Percentiles rank a stretch among this genome's conserved stretches.
phyloP scores from a whole-genome alignment of 1,140 invertebrate genomes.

The Elymnias hypermnestra region DNA sequence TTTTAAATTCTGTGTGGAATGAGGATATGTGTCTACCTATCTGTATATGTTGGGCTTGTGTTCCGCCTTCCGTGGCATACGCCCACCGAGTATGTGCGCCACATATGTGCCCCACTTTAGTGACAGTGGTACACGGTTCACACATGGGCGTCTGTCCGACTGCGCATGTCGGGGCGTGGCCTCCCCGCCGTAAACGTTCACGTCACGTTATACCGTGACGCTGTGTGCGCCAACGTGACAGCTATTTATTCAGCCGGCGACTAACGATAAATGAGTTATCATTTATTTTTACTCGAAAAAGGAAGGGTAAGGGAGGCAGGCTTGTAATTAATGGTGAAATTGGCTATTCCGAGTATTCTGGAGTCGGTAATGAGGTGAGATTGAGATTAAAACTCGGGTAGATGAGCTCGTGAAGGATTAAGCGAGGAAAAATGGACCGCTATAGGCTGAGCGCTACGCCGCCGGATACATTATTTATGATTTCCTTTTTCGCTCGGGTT shows the following conservation, averaged over 20 bases:
- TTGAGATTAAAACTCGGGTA: slow-evolving; percentile 70
- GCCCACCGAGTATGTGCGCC: slow-evolving; percentile 33
- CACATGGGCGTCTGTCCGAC: slow-evolving; percentile 45
- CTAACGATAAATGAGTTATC: slow-evolving; percentile 72
- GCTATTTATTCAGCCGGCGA: slow-evolving; percentile 58
- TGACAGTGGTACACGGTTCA: slow-evolving; percentile 24
- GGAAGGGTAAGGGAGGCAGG: slow-evolving; percentile 54
- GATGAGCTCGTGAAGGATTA: slow-evolving; percentile 64
- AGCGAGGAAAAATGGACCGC: slow-evolving; percentile 53
- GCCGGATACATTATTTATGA: slow-evolving; percentile 44
- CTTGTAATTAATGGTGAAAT: slow-evolving; percentile 71
- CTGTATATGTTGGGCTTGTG: slow-evolving; percentile 32
- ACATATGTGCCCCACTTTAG: slow-evolving; percentile 30
- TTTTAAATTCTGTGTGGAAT: slow-evolving; percentile 23
- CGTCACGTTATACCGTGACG: slow-evolving; percentile 50
- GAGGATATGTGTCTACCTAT: slow-evolving; percentile 22
- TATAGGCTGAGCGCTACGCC: slow-evolving; percentile 18
- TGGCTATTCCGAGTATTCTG: slow-evolving; percentile 71
- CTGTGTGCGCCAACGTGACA: slow-evolving; percentile 57
- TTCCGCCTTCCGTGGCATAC: slow-evolving; percentile 47
- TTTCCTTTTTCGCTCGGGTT: slow-evolving; percentile 27
- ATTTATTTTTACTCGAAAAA: slow-evolving; percentile 73
- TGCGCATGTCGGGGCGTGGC: slow-evolving; percentile 62
- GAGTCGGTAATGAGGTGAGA: slow-evolving; percentile 70
- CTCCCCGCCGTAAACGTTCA: slow-evolving; percentile 45